These are phyloP conservation scores for Elaphurus davidianus DNA, from an alignment of 2,113 vertebrate species.

Conservation along the genomic window DNA sequence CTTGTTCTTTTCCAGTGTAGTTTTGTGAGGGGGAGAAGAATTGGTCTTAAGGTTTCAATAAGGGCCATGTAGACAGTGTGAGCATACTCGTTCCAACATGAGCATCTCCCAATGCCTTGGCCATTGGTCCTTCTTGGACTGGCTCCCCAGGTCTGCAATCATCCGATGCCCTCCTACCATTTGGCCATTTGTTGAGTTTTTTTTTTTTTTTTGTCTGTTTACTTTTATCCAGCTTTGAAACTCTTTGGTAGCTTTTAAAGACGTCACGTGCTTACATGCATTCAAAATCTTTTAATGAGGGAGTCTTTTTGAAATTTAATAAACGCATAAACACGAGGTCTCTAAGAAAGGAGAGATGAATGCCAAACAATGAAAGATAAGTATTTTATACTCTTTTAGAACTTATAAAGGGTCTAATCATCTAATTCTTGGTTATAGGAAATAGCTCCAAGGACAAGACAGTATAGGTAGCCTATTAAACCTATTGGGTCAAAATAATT, in stretches of 20 bases:
- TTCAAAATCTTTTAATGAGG: background rate
- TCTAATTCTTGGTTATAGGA: background rate
- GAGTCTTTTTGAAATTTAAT: slow-evolving; percentile 25
- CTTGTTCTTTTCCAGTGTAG: background rate
- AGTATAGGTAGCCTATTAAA: background rate
- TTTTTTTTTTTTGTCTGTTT: background rate
- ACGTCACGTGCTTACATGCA: background rate
- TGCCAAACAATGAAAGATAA: slow-evolving; percentile 10
- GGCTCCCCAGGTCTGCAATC: background rate
- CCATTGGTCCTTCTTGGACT: background rate
- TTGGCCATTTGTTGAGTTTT: background rate
- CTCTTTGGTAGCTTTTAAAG: background rate
- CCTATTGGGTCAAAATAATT: background rate
- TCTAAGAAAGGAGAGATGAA: background rate
- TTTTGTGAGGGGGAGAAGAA: background rate
- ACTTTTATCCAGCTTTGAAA: slow-evolving; percentile 14
- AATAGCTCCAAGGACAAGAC: background rate
- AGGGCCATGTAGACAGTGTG: background rate
- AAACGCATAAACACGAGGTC: background rate
- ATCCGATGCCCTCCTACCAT: background rate
- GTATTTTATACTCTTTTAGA: background rate
- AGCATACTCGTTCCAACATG: fast-evolving
- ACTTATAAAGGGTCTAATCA: background rate
- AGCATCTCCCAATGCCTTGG: background rate
- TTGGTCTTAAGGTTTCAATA: background rate